These are phyloP conservation scores for Mormyrops boulengeri DNA, from an alignment of 2,797 vertebrate genomes.

Conservation along the genomic window DNA sequence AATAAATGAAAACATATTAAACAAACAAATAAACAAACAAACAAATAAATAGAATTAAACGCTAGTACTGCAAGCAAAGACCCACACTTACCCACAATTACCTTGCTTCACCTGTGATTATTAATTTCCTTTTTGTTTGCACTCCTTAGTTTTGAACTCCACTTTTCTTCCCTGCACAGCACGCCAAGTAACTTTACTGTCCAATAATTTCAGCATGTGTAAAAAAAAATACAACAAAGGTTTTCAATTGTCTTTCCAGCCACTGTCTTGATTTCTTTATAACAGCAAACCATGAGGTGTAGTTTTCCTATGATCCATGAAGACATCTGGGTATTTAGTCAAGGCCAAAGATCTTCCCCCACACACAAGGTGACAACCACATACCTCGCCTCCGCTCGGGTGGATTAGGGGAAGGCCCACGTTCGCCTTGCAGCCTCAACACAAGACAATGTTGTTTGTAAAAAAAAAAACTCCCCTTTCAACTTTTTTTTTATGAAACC, in stretches of 20 bases:
- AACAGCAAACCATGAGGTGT: neutral
- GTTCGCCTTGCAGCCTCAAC: too few species aligned
- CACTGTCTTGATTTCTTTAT: neutral
- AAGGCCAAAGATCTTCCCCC: neutral
- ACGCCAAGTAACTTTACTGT: neutral
- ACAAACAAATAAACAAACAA: neutral
- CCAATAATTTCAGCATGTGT: neutral
- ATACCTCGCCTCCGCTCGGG: neutral
- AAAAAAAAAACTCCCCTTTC: neutral
- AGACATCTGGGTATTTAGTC: neutral
- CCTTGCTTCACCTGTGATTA: neutral
- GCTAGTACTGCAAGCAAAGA: neutral
- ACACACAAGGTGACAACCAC: neutral
- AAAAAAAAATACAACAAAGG: neutral
- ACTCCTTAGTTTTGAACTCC: neutral
- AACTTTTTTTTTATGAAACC: neutral
- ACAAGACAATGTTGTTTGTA: neutral
- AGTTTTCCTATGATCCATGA: neutral
- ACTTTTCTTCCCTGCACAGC: neutral
- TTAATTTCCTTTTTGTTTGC: neutral
- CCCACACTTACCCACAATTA: neutral
- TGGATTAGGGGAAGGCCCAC: neutral
- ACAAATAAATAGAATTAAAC: neutral
- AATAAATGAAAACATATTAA: neutral
- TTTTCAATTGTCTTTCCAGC: neutral